A percentile compares a stretch with the other conserved stretches of the same genome.
These are phyloP conservation scores for Plectrocnemia conspersa DNA, from an alignment of 1,140 invertebrate species.

Conservation along the genomic window DNA sequence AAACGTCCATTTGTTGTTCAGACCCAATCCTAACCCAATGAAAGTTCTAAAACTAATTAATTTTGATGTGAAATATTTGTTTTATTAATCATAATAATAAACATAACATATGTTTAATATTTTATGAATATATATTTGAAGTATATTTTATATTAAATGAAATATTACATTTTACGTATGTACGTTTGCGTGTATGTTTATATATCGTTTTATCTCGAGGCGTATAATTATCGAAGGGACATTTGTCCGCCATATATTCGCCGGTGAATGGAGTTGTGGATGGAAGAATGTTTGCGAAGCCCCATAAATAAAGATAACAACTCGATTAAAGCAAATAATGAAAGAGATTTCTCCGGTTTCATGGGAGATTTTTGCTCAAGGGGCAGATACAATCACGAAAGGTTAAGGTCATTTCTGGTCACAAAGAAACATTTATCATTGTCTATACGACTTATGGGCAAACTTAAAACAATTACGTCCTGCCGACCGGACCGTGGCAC, in stretches of 20 bases:
- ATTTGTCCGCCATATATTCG: slow-evolving; percentile 8
- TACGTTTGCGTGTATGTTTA: too few relatives aligned
- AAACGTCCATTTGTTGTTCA: too few relatives aligned
- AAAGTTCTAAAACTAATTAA: too few relatives aligned
- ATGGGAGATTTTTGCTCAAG: slow-evolving; percentile 14
- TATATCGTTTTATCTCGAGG: too few relatives aligned
- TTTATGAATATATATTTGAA: neutral
- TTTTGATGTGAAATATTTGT: too few relatives aligned
- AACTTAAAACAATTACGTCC: too few relatives aligned
- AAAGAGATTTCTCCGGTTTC: slow-evolving; percentile 19
- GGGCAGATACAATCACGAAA: slow-evolving; percentile 14
- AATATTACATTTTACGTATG: too few relatives aligned
- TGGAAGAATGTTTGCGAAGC: neutral
- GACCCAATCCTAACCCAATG: too few relatives aligned
- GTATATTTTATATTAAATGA: too few relatives aligned
- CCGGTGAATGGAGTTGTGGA: slow-evolving; percentile 5
- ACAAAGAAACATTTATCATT: slow-evolving; percentile 14
- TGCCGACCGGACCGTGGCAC: too few relatives aligned
- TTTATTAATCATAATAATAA: neutral
- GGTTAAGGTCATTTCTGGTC: slow-evolving; percentile 14
- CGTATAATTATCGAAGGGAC: neutral
- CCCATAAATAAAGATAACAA: slow-evolving; percentile 22
- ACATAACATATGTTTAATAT: neutral
- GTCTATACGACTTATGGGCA: slow-evolving; percentile 1
- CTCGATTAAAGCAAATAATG: slow-evolving; percentile 22